Evolutionary conservation across 2,888 invertebrate species (phyloP).

Genomic region (Trachelus tabidus): DNA sequence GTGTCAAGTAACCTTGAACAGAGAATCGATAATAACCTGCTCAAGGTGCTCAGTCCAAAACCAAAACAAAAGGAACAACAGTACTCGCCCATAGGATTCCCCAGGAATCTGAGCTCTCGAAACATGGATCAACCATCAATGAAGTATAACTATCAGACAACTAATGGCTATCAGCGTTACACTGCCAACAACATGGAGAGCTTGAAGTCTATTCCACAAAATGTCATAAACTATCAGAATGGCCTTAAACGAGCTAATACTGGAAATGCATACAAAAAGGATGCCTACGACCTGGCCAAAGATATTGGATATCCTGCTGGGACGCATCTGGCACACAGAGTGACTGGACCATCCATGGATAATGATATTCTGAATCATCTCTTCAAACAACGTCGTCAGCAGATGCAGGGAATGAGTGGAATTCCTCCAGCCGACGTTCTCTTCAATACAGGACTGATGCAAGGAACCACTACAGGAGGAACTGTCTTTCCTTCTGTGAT

Average conservation of each 20-base stretch:
- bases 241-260: conserved; percentile 46
- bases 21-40: conserved; percentile 50
- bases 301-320: conserved; percentile 44
- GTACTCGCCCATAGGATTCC: conserved; percentile 30
- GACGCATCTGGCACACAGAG: conserved; percentile 47
- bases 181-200: conserved; percentile 52
- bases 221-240: conserved; percentile 43
- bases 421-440: conserved; percentile 50
- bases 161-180: conserved; percentile 54
- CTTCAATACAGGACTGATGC: conserved; percentile 54
- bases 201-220: conserved; percentile 48
- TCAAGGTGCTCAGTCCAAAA: conserved; percentile 53
- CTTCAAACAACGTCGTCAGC: conserved; percentile 57
- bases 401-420: conserved; percentile 18
- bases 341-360: conserved; percentile 41
- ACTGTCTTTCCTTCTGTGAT: conserved; percentile 50
- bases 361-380: conserved; percentile 54
- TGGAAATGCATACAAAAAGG: conserved; percentile 46
- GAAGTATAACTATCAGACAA: conserved; percentile 54
- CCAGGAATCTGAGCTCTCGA: conserved; percentile 28
- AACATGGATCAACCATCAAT: conserved; percentile 43
- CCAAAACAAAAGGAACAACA: conserved; percentile 25
- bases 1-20: conserved; percentile 42
- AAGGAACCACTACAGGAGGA: conserved; percentile 38
- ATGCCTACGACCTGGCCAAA: conserved; percentile 51